Evolutionary conservation across 2,888 invertebrate genomes (phyloP), one percentile per base, ranked within the genome.

Genomic region (Cataglyphis cursor): DNA sequence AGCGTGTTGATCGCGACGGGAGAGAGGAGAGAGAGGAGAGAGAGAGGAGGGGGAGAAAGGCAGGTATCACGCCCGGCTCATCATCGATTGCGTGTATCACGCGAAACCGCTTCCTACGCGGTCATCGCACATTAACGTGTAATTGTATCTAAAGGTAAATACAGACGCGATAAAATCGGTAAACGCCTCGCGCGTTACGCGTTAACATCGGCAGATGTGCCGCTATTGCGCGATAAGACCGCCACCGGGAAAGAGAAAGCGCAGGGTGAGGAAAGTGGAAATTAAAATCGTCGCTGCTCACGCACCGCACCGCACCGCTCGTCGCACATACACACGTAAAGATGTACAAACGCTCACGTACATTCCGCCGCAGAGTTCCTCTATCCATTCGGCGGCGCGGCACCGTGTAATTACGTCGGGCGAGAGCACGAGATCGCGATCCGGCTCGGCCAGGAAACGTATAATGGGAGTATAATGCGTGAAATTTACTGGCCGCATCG

Each of bases 391-490:
- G 78, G 80, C 85, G 87, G 88, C 82, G 82, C 89, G 83, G 86
- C 75, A 80, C 81, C 89, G 87, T 90, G 90, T 90, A 90, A 90
- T 90, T 90, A 90, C 87, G 86, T 80, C 84, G 85, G 66, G 85
- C 84, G 88, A 85, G 83, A 84, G 86, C 87, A 85, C 85, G 85
- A 86, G 88, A 89, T 90, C 89, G 89, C 86, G 89, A 89, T 89
- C 85, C 85, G 84, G 82, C 86, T 84, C 85, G 88, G 83, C 84
- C 90, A 90, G 90, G 89, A 90, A 90, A 90, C 90, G 89, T 85
- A 90, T 90, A 90, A 90, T 90, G 89, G 90, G 88, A 86, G 88
- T 89, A 90, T 90, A 90, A 90, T 90, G 90, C 90, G 90, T 90
- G 90, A 90, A 90, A 90, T 90, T 90, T 90, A 90, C 90, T 88